These are phyloP conservation scores for Pyrrhia umbra DNA, from an alignment of 2,888 invertebrate genomes.

Conservation along the genomic window DNA sequence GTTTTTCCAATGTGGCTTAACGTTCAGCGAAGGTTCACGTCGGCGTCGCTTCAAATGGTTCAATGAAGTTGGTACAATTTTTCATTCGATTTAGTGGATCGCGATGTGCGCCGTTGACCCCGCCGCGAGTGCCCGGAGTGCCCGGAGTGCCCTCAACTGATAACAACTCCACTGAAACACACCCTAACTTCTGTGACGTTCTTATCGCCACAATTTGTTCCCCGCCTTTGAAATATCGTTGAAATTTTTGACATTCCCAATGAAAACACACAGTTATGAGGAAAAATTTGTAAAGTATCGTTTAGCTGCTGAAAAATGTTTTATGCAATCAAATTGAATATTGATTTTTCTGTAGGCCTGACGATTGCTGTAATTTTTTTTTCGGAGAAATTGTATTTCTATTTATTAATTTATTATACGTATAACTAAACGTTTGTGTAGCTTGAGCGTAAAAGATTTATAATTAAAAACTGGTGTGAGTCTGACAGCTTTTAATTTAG, in stretches of 20 bases:
- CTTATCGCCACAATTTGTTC: slow-evolving; percentile 82
- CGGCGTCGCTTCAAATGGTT: slow-evolving; percentile 30
- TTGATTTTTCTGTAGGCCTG: slow-evolving; percentile 37
- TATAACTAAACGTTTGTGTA: slow-evolving; percentile 3
- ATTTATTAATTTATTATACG: slow-evolving; percentile 19
- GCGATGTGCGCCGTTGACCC: slow-evolving; percentile 37
- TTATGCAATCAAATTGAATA: slow-evolving; percentile 53
- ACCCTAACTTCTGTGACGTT: slow-evolving; percentile 75
- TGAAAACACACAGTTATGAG: slow-evolving; percentile 71
- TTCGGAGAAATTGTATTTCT: slow-evolving; percentile 22
- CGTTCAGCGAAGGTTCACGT: slow-evolving; percentile 20
- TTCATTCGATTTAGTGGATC: slow-evolving; percentile 49
- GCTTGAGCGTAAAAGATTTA: slow-evolving; percentile 10
- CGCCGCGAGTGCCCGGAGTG: slow-evolving; percentile 29
- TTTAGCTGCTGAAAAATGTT: slow-evolving; percentile 50
- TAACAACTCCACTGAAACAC: slow-evolving; percentile 86
- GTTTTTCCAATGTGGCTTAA: slow-evolving; percentile 46
- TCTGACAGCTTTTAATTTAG: background rate
- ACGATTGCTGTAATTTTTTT: slow-evolving; percentile 25
- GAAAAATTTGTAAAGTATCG: slow-evolving; percentile 52
- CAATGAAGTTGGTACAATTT: slow-evolving; percentile 50
- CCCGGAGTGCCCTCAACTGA: slow-evolving; percentile 73
- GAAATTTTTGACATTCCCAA: slow-evolving; percentile 77
- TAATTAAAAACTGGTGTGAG: slow-evolving; percentile 9
- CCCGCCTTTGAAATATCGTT: slow-evolving; percentile 81